Percentiles rank a stretch among this genome's conserved stretches.
phyloP scores from a whole-genome alignment of 2,888 invertebrate species.

The Acronicta alni region DNA sequence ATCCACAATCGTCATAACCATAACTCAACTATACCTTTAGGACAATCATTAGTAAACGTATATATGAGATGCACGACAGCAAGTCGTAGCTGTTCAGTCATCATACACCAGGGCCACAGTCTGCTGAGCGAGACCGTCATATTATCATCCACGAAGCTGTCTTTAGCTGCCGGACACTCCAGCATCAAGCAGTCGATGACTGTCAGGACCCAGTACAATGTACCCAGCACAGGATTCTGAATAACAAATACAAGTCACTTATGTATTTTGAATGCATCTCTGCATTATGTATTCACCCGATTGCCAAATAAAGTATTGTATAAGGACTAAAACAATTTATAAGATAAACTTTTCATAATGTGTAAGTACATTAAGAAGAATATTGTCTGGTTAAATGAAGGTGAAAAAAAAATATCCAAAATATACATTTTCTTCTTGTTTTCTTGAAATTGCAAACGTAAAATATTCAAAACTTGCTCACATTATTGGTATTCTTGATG shows the following conservation, averaged over 20 bases:
- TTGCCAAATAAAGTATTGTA: slow-evolving; percentile 14
- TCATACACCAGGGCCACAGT: slow-evolving; percentile 91
- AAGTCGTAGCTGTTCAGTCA: slow-evolving; percentile 86
- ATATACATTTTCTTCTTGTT: no score
- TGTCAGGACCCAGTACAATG: slow-evolving; percentile 88
- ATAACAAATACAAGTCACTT: slow-evolving; percentile 28
- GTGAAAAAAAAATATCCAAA: no score
- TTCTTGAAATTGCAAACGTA: no score
- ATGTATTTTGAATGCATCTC: slow-evolving; percentile 18
- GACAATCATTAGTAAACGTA: slow-evolving; percentile 90
- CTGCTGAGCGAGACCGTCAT: slow-evolving; percentile 90
- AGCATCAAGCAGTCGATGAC: slow-evolving; percentile 90
- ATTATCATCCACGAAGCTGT: slow-evolving; percentile 85
- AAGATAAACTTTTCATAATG: no score
- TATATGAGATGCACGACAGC: slow-evolving; percentile 89
- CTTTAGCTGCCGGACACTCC: slow-evolving; percentile 87
- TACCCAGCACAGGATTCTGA: slow-evolving; percentile 88
- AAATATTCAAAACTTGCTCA: slow-evolving; percentile 50
- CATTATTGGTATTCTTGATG: slow-evolving; percentile 74
- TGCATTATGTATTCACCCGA: slow-evolving; percentile 19
- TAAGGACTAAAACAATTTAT: no score
- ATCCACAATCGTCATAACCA: background rate
- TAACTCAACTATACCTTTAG: slow-evolving; percentile 86
- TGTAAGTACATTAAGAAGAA: no score
- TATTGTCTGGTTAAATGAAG: no score